Percentiles rank a stretch among this genome's conserved stretches.
These are phyloP conservation scores for Heterotilapia buettikoferi DNA, from an alignment of 2,113 vertebrate genomes.

Conservation along the genomic window DNA sequence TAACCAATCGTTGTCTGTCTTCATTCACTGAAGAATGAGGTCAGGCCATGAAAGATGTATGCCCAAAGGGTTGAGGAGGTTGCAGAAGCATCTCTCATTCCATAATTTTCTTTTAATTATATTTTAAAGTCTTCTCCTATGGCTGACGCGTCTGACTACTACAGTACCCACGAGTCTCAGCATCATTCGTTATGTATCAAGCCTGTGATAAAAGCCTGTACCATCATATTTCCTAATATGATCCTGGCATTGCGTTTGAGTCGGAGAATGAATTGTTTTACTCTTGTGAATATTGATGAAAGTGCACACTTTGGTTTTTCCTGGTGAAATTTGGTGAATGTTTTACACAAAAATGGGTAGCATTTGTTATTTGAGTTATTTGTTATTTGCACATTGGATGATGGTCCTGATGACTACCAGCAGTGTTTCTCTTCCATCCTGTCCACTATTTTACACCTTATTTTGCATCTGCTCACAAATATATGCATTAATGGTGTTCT, in stretches of 20 bases:
- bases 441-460: neutral
- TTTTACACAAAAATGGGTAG: accelerated
- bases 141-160: neutral
- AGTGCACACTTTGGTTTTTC: neutral
- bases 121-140: neutral
- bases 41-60: neutral
- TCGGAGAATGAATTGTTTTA: neutral
- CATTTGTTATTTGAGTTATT: neutral
- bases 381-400: neutral
- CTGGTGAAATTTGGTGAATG: accelerated
- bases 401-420: neutral
- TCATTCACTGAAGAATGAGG: neutral
- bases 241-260: neutral
- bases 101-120: neutral
- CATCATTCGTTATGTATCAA: neutral
- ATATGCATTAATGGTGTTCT: neutral
- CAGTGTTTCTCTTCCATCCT: neutral
- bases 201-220: neutral
- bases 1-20: neutral
- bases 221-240: neutral
- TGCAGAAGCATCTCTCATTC: neutral
- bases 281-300: neutral
- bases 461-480: neutral
- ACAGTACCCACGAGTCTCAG: neutral
- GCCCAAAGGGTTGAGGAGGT: neutral